Percentiles rank a stretch among this genome's conserved stretches.
Conservation (phyloP, 37 sponge, comb jelly and placozoan species). For the Chondrilla cf. caribensis region DNA sequence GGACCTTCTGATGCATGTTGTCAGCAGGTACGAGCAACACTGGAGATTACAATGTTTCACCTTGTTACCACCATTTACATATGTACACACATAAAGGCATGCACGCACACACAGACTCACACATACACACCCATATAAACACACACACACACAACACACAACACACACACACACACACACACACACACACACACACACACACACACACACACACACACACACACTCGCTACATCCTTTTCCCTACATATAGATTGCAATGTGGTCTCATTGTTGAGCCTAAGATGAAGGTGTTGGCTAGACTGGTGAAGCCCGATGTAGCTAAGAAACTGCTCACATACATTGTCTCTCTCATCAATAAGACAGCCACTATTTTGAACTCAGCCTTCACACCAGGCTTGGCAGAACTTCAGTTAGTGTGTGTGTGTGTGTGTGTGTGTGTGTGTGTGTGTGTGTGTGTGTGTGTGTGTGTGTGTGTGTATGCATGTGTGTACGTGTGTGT, state of each 20-base stretch:
- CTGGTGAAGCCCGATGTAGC: constrained; percentile 1
- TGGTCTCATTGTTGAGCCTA: not conserved
- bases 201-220: no score
- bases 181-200: no score
- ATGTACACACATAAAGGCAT: no score
- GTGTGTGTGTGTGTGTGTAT: no score
- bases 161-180: no score
- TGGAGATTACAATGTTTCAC: not conserved
- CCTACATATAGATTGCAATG: constrained; percentile 4
- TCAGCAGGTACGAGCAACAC: not conserved
- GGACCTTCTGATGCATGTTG: not conserved
- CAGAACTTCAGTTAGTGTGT: not conserved
- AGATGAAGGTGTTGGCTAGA: not conserved
- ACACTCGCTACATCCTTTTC: no score
- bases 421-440: no score
- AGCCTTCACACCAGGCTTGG: constrained; percentile 2
- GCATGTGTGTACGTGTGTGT: no score
- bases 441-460: no score
- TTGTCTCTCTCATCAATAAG: not conserved
- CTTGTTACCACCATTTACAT: not conserved
- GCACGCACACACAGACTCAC: no score
- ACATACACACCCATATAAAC: no score
- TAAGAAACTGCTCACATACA: not conserved
- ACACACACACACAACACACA: no score
- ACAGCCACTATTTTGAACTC: not conserved